Base-by-base conservation (phyloP, 30 jellyfish, hydroid and myxozoan species). In the Pelagia noctiluca region DNA sequence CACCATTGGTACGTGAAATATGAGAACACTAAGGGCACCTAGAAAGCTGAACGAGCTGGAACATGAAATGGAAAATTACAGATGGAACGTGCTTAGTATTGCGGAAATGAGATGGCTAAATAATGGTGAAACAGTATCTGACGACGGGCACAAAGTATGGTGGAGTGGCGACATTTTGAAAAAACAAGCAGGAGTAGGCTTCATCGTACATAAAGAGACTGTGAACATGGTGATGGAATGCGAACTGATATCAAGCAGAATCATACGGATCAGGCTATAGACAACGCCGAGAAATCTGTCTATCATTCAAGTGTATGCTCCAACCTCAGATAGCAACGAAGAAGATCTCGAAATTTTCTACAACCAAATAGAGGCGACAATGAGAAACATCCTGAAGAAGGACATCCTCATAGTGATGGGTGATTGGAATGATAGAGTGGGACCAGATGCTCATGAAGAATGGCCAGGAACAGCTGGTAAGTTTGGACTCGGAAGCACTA, bases 381-480 rank as follows among this genome's bases (percentile, higher is more conserved):
- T 3, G n/a, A 3, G 61, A 52, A 29, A 78, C 28, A 37, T 37
- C n/a, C 32, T 67, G 19, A 46, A 49, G 77, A 80, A 64, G 60
- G 91, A 80, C 13, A 65, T 80, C 0, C 10, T 37, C 26, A 29
- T 80, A 12, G 30, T 66, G 8, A 61, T 30, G 24, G 85, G 91
- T 26, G 86, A 79, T 84, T 80, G 85, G 85, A 80, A 80, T 64
- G 62, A 86, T 12, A 33, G 10, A 32, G 49, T 80, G 11, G 91
- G 91, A 18, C 26, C 85, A 64, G 75, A 48, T 47, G 72, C 88
- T 12, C 46, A 80, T 47, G 91, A 23, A 7, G 80, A 80, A 21
- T 57, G 47, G 82, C 18, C 30, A 10, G 75, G 89, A 23, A 63
- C 66, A 2, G 63, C 31, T 66, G 79, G 75, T 49, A 80, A 52